Conservation (phyloP, 1,140 invertebrate species). For the Trachelipus rathkii region DNA sequence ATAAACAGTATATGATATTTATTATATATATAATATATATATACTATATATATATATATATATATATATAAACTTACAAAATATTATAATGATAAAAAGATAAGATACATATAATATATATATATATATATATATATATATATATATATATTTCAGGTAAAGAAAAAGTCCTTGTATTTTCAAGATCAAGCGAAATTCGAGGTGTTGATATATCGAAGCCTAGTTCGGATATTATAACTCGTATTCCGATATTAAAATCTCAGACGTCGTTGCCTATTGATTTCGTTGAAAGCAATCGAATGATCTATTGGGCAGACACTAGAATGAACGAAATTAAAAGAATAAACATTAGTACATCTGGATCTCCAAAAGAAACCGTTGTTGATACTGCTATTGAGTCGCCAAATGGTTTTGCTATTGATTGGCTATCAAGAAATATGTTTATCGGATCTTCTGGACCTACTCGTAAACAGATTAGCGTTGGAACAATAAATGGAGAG, state of each 20-base stretch:
- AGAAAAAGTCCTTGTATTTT: slow-evolving; percentile 41
- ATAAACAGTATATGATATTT: too few relatives aligned
- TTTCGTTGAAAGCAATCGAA: slow-evolving; percentile 61
- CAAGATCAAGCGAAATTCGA: slow-evolving; percentile 65
- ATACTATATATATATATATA: too few relatives aligned
- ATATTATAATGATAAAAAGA: too few relatives aligned
- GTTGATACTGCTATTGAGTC: slow-evolving; percentile 63
- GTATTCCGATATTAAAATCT: slow-evolving; percentile 56
- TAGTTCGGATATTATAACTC: slow-evolving; percentile 70
- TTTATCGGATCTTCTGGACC: slow-evolving; percentile 32
- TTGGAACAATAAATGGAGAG: slow-evolving; percentile 68
- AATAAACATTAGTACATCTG: slow-evolving; percentile 58
- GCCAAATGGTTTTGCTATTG: slow-evolving; percentile 62
- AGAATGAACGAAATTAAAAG: slow-evolving; percentile 66
- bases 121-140: not conserved
- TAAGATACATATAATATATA: too few relatives aligned
- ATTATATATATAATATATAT: too few relatives aligned
- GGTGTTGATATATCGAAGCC: slow-evolving; percentile 72
- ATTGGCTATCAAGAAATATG: slow-evolving; percentile 65
- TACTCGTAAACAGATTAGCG: slow-evolving; percentile 58
- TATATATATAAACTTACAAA: too few relatives aligned
- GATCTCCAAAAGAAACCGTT: slow-evolving; percentile 63
- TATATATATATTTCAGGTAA: slow-evolving; percentile 33
- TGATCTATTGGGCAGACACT: slow-evolving; percentile 72
- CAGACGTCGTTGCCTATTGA: slow-evolving; percentile 65